A percentile compares a stretch with the other conserved stretches of the same genome.
Evolutionary conservation across 2,888 invertebrate species (phyloP).

Genomic region (Hirtodrosophila histrioides): DNA sequence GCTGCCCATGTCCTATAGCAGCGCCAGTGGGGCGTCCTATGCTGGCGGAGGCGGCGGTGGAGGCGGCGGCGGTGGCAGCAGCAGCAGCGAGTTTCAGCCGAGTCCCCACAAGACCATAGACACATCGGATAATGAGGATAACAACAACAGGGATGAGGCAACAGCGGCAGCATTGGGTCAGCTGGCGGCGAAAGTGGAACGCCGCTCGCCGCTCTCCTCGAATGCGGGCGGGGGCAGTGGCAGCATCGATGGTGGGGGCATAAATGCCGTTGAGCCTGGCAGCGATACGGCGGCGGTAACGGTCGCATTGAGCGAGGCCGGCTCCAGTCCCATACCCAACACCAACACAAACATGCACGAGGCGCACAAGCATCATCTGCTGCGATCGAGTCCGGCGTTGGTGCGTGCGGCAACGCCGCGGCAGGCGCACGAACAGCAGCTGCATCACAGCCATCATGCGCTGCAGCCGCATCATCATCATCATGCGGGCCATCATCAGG

Average conservation of each 20-base stretch:
- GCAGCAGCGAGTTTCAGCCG: slow-evolving; percentile 78
- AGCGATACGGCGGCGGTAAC: slow-evolving; percentile 9
- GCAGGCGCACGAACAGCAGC: slow-evolving; percentile 68
- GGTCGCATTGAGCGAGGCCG: slow-evolving; percentile 53
- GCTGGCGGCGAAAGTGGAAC: slow-evolving; percentile 72
- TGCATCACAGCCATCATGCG: slow-evolving; percentile 41
- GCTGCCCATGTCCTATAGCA: slow-evolving; percentile 72
- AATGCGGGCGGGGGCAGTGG: slow-evolving; percentile 27
- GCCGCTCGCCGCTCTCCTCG: slow-evolving; percentile 61
- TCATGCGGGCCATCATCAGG: slow-evolving; percentile 43
- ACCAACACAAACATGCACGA: slow-evolving; percentile 77
- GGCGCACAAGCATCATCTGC: slow-evolving; percentile 77
- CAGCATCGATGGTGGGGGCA: slow-evolving; percentile 24
- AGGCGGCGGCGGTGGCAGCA: slow-evolving; percentile 68
- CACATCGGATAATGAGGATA: slow-evolving; percentile 79
- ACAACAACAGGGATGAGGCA: slow-evolving; percentile 62
- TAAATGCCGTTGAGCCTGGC: slow-evolving; percentile 23
- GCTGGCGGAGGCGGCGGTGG: slow-evolving; percentile 66
- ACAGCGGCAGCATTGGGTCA: slow-evolving; percentile 65
- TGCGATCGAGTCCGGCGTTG: slow-evolving; percentile 57
- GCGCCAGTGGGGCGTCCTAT: slow-evolving; percentile 23
- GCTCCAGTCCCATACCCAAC: slow-evolving; percentile 81
- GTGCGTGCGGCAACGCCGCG: slow-evolving; percentile 59
- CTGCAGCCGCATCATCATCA: slow-evolving; percentile 19
- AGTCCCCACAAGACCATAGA: slow-evolving; percentile 82